Base-by-base conservation (phyloP, 1,140 invertebrate species). In the Cotesia typhae region DNA sequence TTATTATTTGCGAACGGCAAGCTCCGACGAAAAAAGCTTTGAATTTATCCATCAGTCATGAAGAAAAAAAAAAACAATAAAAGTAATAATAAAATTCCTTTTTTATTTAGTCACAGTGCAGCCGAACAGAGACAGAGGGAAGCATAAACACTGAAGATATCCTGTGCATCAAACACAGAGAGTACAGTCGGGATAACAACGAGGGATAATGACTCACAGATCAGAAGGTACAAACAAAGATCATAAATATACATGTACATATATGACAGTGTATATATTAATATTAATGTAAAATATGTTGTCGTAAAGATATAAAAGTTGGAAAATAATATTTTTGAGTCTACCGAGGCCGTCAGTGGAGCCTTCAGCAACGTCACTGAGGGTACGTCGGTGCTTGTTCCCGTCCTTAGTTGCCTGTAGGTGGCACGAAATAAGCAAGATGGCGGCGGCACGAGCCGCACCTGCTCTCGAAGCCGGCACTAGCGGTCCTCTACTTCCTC, bases 391-490 rank as follows among this genome's bases (percentile, higher is more conserved):
- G 72, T 87, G 86, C 78, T 83, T 85, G 78, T 82, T 84, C 70
- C 78, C 79, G 38, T 41, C 63, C 14, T 17, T 63, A 71, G 89
- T 69, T 35, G 68, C 88, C 86, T 89, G 88, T 80, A 92, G 90
- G 88, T 93, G 93, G 88, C 92, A 94, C 89, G 93, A 94, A 89
- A 94, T 94, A 88, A 95, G 92, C 92, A 94, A 93, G 91, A 95
- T 94, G 92, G 93, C 93, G 85, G 93, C 93, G 87, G 92, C 90
- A 85, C 93, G 92, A 87, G 93, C 93, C 90, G 93, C 93, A 93
- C 93, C 93, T 94, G 93, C 92, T 88, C 93, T 90, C 78, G 92
- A 93, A 75, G 92, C 90, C 76, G 92, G 91, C 78, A 92, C 91
- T 64, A 91, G 80, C 51, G 92, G 89, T 77, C 90, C 91, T 65